Evolutionary conservation across 2,888 invertebrate species (phyloP).

Genomic region (Cheilosia soror): DNA sequence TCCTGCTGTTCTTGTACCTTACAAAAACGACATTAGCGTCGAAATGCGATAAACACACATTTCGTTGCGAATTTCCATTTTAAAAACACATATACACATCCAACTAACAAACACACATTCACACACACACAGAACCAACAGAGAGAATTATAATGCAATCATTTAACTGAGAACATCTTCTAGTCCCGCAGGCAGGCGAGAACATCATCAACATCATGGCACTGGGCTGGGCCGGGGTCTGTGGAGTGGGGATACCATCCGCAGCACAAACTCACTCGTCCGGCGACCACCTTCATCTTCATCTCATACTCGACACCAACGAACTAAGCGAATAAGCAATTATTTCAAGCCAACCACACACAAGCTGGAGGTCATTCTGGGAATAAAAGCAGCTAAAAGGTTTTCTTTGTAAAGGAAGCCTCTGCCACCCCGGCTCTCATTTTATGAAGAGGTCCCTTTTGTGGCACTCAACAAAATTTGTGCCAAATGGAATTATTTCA

Average conservation of each 20-base stretch:
- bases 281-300: background rate
- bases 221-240: background rate
- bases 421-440: background rate
- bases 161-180: conserved; percentile 30
- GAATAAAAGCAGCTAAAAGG: conserved; percentile 68
- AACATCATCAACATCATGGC: background rate
- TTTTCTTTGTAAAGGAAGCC: conserved; percentile 67
- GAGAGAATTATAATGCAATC: conserved; percentile 45
- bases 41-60: conserved; percentile 25
- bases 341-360: conserved; percentile 62
- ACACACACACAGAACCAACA: conserved; percentile 4
- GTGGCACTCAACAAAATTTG: conserved; percentile 49
- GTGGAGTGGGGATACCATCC: conserved; percentile 9
- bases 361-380: conserved; percentile 62
- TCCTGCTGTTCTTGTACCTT: conserved; percentile 27
- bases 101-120: background rate
- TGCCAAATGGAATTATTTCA: conserved; percentile 65
- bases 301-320: background rate
- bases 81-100: conserved; percentile 8
- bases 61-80: conserved; percentile 35
- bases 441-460: conserved; percentile 60
- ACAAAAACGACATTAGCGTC: conserved; percentile 21
- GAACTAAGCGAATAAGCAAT: conserved; percentile 66
- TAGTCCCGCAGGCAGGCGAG: conserved; percentile 14
- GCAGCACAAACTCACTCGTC: background rate